phyloP scores from a whole-genome alignment of 2,888 invertebrate genomes.

The Hecatera dysodea region DNA sequence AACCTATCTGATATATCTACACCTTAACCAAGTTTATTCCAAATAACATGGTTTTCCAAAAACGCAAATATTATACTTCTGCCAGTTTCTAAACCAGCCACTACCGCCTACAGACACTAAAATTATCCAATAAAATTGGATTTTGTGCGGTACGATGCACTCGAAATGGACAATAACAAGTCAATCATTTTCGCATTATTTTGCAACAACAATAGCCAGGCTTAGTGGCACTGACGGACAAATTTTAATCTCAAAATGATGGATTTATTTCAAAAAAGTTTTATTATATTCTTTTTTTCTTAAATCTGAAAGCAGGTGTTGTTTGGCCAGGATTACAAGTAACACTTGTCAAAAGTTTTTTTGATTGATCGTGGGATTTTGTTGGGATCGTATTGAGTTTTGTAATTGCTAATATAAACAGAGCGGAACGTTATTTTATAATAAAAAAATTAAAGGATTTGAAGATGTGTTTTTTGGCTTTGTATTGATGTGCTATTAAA shows the following conservation, averaged over 20 bases:
- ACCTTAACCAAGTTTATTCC: neutral
- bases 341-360: conserved; percentile 59
- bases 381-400: conserved; percentile 36
- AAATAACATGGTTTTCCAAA: conserved; percentile 10
- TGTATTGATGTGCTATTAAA: neutral
- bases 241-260: conserved; percentile 75
- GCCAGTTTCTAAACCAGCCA: conserved; percentile 28
- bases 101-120: conserved; percentile 75
- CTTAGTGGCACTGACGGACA: conserved; percentile 68
- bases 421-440: conserved; percentile 24
- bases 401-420: conserved; percentile 57
- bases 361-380: conserved; percentile 69
- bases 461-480: neutral
- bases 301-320: conserved; percentile 66
- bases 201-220: conserved; percentile 70
- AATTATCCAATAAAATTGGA: conserved; percentile 84
- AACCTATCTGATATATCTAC: no score
- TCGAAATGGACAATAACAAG: conserved; percentile 73
- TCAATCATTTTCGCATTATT: conserved; percentile 85
- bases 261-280: conserved; percentile 69
- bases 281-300: conserved; percentile 27
- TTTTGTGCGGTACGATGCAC: conserved; percentile 75
- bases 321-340: conserved; percentile 58
- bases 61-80: conserved; percentile 52
- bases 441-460: neutral